Conservation (phyloP, 2,797 vertebrate species). For the Peromyscus attwateri region DNA sequence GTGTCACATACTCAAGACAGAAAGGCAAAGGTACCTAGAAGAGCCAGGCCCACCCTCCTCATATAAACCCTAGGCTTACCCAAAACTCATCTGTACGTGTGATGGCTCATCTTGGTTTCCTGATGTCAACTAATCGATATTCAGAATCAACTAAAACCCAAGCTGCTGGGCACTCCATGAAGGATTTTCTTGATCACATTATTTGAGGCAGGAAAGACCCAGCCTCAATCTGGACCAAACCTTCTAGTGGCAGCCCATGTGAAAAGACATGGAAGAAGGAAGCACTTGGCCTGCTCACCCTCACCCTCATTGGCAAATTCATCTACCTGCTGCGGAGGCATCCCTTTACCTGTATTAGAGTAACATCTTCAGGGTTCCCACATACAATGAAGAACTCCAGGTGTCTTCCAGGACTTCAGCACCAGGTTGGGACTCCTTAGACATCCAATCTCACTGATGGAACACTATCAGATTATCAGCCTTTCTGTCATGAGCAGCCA, state of each 20-base stretch:
- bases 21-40: neutral
- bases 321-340: neutral
- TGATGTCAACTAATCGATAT: neutral
- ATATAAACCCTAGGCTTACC: neutral
- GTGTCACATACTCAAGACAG: neutral
- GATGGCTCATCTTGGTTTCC: neutral
- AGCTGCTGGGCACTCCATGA: neutral
- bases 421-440: neutral
- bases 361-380: neutral
- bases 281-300: neutral
- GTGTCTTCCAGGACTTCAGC: neutral
- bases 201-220: neutral
- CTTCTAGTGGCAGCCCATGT: neutral
- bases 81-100: conserved; percentile 11
- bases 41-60: neutral
- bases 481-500: neutral
- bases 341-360: neutral
- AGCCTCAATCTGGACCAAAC: neutral
- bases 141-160: neutral
- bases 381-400: neutral
- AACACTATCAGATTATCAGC: neutral
- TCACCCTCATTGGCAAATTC: neutral
- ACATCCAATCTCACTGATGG: neutral
- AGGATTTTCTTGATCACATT: neutral
- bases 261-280: neutral